phyloP scores from a whole-genome alignment of 2,797 vertebrate species.

The Buceros bicornis region DNA sequence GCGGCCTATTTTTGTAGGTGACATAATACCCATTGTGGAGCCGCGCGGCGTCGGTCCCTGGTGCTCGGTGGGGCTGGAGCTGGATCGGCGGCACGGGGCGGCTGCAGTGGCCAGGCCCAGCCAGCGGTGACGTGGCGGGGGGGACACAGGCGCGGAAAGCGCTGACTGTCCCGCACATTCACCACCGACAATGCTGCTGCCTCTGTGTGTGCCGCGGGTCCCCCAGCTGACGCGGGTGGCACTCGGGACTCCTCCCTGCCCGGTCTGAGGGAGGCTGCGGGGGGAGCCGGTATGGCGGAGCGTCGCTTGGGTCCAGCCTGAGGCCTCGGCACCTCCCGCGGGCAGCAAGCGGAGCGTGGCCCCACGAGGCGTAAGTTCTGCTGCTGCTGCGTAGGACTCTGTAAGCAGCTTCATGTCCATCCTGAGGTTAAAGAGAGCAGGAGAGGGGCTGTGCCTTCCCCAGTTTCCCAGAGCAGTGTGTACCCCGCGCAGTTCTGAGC shows the following conservation, averaged over 20 bases:
- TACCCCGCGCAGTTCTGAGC: background rate
- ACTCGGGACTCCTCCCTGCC: background rate
- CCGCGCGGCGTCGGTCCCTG: background rate
- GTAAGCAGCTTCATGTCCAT: background rate
- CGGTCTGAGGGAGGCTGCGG: background rate
- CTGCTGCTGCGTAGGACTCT: accelerated
- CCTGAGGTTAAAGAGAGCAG: background rate
- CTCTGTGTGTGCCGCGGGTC: accelerated
- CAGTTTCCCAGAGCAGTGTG: background rate
- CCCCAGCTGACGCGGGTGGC: background rate
- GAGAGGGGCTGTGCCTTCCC: background rate
- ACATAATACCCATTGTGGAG: background rate
- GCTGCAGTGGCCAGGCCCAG: background rate
- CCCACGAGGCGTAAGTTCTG: background rate
- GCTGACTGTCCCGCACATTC: background rate
- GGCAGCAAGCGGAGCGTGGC: background rate
- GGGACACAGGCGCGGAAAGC: background rate
- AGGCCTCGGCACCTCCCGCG: too few relatives aligned
- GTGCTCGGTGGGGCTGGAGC: background rate
- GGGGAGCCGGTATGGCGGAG: too few relatives aligned
- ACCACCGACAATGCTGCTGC: background rate
- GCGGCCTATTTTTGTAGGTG: background rate
- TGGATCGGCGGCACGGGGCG: background rate
- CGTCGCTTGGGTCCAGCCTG: background rate
- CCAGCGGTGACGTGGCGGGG: background rate